These are phyloP conservation scores for Heptranchias perlo DNA, from an alignment of 2,113 vertebrate genomes.

Conservation along the genomic window DNA sequence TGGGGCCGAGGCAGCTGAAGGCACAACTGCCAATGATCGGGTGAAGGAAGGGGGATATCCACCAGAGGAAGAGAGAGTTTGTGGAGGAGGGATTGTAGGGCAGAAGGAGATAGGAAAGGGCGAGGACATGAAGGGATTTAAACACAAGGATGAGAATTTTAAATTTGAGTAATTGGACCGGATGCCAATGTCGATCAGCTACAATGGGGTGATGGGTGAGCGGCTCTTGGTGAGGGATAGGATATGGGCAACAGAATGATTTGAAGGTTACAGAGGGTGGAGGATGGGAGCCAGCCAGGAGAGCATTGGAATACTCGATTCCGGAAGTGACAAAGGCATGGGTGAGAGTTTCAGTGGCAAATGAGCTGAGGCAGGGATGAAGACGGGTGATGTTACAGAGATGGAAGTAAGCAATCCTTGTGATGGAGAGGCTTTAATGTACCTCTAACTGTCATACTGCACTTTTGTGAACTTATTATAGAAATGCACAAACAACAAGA, in stretches of 20 bases:
- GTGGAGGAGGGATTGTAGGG: background rate
- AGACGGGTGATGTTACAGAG: background rate
- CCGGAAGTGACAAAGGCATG: background rate
- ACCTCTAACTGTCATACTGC: background rate
- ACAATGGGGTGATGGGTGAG: background rate
- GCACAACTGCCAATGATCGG: background rate
- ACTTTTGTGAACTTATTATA: background rate
- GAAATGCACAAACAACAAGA: background rate
- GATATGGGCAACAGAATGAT: background rate
- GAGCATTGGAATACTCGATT: background rate
- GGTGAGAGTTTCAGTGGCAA: background rate
- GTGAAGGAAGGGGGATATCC: background rate
- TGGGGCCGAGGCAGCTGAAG: background rate
- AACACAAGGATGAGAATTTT: background rate
- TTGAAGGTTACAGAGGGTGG: background rate
- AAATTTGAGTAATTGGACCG: background rate
- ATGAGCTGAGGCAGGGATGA: background rate
- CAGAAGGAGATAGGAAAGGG: background rate
- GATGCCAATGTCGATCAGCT: background rate
- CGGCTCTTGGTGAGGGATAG: background rate
- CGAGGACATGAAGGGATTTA: no score
- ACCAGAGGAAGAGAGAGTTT: background rate
- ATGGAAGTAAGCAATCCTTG: background rate
- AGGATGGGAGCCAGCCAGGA: background rate
- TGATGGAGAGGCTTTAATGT: background rate